Evolutionary conservation across 2,888 invertebrate species (phyloP).

Genomic region (Drosophila quinaria): DNA sequence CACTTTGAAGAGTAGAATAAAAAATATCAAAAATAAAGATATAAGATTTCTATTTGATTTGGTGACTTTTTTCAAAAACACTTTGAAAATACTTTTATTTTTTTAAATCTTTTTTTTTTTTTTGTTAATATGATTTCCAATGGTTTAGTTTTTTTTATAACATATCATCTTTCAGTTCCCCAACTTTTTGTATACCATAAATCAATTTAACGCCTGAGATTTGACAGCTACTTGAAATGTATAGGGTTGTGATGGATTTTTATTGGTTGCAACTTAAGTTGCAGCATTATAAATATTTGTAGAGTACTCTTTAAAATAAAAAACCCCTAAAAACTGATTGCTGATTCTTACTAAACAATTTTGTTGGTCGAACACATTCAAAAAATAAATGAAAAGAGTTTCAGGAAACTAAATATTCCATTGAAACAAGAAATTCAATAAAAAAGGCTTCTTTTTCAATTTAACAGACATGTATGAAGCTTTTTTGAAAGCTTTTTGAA

Average conservation of each 20-base stretch:
- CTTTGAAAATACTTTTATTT: background rate
- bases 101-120: background rate
- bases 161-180: background rate
- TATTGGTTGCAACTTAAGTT: slow-evolving; percentile 1
- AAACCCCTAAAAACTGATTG: background rate
- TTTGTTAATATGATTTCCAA: too few relatives aligned
- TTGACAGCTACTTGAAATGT: slow-evolving; percentile 3
- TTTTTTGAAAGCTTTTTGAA: too few relatives aligned
- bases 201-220: background rate
- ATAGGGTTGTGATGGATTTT: background rate
- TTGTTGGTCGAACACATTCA: background rate
- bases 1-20: background rate
- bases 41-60: background rate
- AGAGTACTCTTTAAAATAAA: background rate
- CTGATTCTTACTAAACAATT: background rate
- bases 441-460: background rate
- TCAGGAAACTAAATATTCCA: too few relatives aligned
- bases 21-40: background rate
- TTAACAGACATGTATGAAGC: too few relatives aligned
- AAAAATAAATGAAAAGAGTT: background rate
- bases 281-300: slow-evolving; percentile 1
- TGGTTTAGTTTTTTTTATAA: background rate
- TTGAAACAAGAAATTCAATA: too few relatives aligned
- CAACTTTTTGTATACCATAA: background rate
- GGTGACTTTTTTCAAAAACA: background rate